Evolutionary conservation across 1,140 invertebrate genomes (phyloP), one percentile per base, ranked within the genome.

Genomic region (Oryzaephilus surinamensis): DNA sequence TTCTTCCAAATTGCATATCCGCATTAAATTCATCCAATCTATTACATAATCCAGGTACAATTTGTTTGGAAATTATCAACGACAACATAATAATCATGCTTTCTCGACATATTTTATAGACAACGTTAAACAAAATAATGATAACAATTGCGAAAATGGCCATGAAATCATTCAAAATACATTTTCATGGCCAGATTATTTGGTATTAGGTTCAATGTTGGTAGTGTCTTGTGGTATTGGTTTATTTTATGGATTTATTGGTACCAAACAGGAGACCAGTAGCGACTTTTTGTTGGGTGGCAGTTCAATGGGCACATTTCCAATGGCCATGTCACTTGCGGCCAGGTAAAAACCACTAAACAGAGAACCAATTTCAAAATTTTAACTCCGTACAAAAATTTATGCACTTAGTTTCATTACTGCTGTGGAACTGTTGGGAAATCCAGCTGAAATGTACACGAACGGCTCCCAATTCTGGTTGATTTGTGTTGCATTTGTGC

Each of bases 371-470:
- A 19, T 11, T 19, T 18, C n/a, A 23, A 2, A 19, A 21, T 23
- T 23, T 6, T 30, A 20, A 20, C 19, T 4, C 19, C 8, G 6
- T 6, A 2, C 10, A 21, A 1, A 21, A 21, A 6, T 21, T 21
- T 21, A 21, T 10, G 14, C 46, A 45, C 51, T 62, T 61, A 91
- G 85, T 63, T 93, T 90, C 55, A 81, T 94, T 54, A 94, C 89
- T 6, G 88, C 90, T 2, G 89, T 85, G 35, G 81, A 81, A 0
- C 55, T 85, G 1, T 59, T 85, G 32, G 87, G 87, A 0, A 84
- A 76, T 8, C 86, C 87, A 1, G 84, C 84, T 0, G 87, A 91
- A 64, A 76, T 90, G 38, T 92, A 92, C 55, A 75, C 79, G 26
- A 74, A 84, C 46, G 84, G 84, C 1, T 81, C 76, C 0, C 81